These are phyloP conservation scores for Pocillopora verrucosa DNA, from an alignment of 64 coral and sea anemone genomes.

Conservation along the genomic window DNA sequence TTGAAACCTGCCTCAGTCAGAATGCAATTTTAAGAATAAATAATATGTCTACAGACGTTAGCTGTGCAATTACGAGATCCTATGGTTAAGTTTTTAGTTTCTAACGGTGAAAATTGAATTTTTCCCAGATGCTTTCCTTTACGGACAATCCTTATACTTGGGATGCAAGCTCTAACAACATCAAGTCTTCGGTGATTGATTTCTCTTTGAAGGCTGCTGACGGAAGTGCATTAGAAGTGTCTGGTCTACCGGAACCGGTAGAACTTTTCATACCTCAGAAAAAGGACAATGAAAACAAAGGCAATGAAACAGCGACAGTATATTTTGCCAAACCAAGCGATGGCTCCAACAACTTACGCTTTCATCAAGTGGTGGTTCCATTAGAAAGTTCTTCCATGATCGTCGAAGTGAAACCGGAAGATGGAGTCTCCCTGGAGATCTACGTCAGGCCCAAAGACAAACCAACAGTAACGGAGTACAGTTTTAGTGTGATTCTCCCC, in stretches of 20 bases:
- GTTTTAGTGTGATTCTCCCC: slow-evolving; percentile 51
- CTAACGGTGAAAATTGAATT: no score
- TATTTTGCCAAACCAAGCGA: slow-evolving; percentile 80
- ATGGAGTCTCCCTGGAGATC: slow-evolving; percentile 46
- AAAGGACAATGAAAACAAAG: slow-evolving; percentile 4
- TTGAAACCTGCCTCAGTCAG: no score
- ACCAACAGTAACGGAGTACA: slow-evolving; percentile 60
- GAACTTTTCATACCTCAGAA: slow-evolving; percentile 75
- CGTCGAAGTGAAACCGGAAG: slow-evolving; percentile 55
- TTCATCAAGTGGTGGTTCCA: slow-evolving; percentile 70
- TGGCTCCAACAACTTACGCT: slow-evolving; percentile 54
- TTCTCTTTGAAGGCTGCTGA: slow-evolving; percentile 74
- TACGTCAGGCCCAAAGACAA: slow-evolving; percentile 50
- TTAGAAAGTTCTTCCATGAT: slow-evolving; percentile 57
- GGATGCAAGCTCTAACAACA: slow-evolving; percentile 71
- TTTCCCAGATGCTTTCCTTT: slow-evolving; percentile 70
- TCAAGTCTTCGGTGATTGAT: slow-evolving; percentile 79
- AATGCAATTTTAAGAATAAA: no score
- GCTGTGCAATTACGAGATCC: no score
- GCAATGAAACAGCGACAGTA: slow-evolving; percentile 23
- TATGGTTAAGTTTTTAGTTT: no score
- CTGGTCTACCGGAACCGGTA: slow-evolving; percentile 61
- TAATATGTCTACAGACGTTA: no score
- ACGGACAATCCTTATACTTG: slow-evolving; percentile 81
- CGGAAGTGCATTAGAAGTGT: slow-evolving; percentile 63